phyloP scores from a whole-genome alignment of 2,797 vertebrate genomes.

The Mus spretus region DNA sequence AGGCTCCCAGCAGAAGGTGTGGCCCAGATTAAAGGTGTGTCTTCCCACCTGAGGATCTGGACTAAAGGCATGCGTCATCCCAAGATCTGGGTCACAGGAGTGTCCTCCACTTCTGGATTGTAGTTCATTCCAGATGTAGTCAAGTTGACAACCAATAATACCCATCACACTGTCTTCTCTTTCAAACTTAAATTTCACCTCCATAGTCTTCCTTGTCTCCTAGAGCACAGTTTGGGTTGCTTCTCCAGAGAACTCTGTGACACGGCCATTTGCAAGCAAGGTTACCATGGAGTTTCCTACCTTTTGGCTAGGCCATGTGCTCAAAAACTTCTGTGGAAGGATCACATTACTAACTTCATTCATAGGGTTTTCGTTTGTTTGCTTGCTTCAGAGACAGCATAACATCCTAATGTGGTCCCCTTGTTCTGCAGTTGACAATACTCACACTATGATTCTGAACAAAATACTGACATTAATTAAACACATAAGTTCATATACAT shows the following conservation, averaged over 20 bases:
- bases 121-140: not conserved
- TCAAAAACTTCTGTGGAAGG: not conserved
- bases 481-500: not conserved
- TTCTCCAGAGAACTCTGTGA: slow-evolving; percentile 10
- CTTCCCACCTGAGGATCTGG: not conserved
- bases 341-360: not conserved
- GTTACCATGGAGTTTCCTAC: not conserved
- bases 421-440: not conserved
- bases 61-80: not conserved
- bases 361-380: no score
- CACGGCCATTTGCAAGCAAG: not conserved
- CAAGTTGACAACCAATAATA: not conserved
- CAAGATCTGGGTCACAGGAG: not conserved
- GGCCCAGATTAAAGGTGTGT: not conserved
- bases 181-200: not conserved
- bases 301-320: not conserved
- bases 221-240: not conserved
- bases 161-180: not conserved
- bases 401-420: not conserved
- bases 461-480: not conserved
- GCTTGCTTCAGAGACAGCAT: not conserved
- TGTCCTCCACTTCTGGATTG: not conserved
- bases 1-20: not conserved
- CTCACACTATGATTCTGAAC: not conserved
- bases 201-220: not conserved